phyloP scores from a whole-genome alignment of 2,797 vertebrate genomes.

The Helarctos malayanus region DNA sequence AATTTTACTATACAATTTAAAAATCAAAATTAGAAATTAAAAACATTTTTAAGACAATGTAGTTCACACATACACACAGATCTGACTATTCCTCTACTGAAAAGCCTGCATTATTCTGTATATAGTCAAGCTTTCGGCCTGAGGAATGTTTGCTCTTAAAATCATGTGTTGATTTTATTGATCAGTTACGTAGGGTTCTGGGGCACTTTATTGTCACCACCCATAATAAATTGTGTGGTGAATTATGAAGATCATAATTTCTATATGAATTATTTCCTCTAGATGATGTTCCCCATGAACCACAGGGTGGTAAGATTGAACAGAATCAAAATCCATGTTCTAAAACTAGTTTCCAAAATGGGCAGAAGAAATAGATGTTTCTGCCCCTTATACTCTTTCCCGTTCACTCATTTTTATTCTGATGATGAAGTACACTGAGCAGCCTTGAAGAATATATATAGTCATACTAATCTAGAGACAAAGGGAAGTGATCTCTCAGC shows the following conservation, averaged over 20 bases:
- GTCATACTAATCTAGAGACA: conserved; percentile 11
- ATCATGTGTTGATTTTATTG: conserved; percentile 39
- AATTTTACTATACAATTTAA: neutral
- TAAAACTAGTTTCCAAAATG: conserved; percentile 11
- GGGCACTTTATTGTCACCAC: neutral
- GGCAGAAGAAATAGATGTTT: neutral
- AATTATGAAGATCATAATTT: conserved; percentile 13
- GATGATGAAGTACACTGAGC: neutral
- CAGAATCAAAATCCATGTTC: conserved; percentile 43
- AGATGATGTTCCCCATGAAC: neutral
- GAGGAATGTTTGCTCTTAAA: conserved; percentile 19
- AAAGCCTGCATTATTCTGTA: conserved; percentile 33
- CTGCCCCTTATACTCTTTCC: neutral
- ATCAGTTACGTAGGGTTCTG: neutral
- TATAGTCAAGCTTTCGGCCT: neutral
- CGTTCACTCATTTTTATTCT: conserved; percentile 4
- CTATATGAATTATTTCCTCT: conserved; percentile 34
- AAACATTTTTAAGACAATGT: conserved; percentile 5
- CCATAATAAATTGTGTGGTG: neutral
- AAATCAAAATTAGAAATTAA: conserved; percentile 43
- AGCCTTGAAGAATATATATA: neutral
- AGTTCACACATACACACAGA: neutral
- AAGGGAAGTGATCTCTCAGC: neutral
- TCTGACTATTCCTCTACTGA: conserved; percentile 17
- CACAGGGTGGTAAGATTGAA: neutral